phyloP scores from a whole-genome alignment of 2,888 invertebrate species.

The Diaperis boleti region DNA sequence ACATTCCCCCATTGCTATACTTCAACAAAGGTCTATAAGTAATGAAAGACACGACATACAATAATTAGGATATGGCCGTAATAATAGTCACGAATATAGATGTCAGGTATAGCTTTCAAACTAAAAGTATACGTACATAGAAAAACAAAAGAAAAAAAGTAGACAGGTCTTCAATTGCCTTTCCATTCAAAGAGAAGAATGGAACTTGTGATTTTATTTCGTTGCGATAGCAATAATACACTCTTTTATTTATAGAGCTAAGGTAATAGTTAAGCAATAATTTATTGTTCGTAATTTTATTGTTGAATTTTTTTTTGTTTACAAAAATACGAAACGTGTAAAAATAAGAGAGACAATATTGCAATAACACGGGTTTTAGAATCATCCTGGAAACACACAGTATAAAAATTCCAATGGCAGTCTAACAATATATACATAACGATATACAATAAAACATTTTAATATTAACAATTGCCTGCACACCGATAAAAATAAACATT shows the following conservation, averaged over 20 bases:
- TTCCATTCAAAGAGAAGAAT: constrained; percentile 1
- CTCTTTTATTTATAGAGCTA: constrained; percentile 24
- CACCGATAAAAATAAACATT: constrained; percentile 28
- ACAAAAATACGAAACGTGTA: constrained; percentile 19
- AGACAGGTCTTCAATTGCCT: constrained; percentile 14
- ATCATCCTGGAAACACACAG: constrained; percentile 15
- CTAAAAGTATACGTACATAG: constrained; percentile 43
- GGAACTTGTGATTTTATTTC: not conserved
- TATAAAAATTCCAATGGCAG: constrained; percentile 30
- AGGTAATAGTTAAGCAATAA: constrained; percentile 48
- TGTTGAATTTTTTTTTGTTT: constrained; percentile 27
- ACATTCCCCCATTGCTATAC: constrained; percentile 80
- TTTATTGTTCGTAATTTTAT: constrained; percentile 42
- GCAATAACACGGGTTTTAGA: not conserved
- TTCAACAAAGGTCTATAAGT: constrained; percentile 90
- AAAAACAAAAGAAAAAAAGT: constrained; percentile 7
- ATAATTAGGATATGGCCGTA: constrained; percentile 18
- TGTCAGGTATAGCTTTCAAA: constrained; percentile 46
- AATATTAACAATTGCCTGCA: constrained; percentile 35
- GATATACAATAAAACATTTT: constrained; percentile 31
- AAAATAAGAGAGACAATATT: not conserved
- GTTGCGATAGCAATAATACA: constrained; percentile 27
- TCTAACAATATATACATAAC: constrained; percentile 28
- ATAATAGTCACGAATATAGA: constrained; percentile 8
- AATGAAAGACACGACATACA: constrained; percentile 18